Conservation (phyloP, 2,888 invertebrate species). For the Dromius quadrimaculatus region DNA sequence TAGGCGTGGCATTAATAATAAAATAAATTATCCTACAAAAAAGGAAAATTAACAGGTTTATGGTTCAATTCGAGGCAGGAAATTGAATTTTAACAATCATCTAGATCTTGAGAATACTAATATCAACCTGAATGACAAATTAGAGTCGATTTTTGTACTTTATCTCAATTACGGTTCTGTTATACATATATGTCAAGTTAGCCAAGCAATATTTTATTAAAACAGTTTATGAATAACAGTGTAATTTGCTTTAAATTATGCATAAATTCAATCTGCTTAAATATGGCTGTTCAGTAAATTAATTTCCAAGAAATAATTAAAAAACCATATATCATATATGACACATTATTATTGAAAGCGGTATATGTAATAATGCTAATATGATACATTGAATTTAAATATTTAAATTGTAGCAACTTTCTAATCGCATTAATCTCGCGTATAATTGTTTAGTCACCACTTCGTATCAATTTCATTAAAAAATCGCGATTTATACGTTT, state of each 20-base stretch:
- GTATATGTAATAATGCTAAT: constrained; percentile 19
- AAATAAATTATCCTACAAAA: constrained; percentile 6
- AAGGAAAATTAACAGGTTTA: background rate
- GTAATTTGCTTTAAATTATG: constrained; percentile 7
- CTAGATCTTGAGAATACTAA: too few species aligned
- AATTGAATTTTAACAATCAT: too few species aligned
- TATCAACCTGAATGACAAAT: too few species aligned
- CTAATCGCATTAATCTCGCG: constrained; percentile 16
- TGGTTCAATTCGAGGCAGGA: too few species aligned
- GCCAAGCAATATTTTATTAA: too few species aligned
- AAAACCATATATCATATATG: constrained; percentile 21
- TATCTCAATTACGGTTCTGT: too few species aligned
- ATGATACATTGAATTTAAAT: constrained; percentile 28
- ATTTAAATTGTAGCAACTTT: constrained; percentile 23
- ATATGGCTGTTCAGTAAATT: background rate
- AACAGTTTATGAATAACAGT: too few species aligned
- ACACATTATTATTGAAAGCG: constrained; percentile 15
- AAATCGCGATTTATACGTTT: too few species aligned
- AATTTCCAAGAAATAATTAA: constrained; percentile 32
- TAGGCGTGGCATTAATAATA: constrained; percentile 6
- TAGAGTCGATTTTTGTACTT: too few species aligned
- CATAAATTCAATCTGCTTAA: constrained; percentile 14
- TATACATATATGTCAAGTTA: too few species aligned
- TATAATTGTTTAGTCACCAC: constrained; percentile 31
- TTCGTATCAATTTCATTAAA: constrained; percentile 18